These are phyloP conservation scores for Diarsia dahlii DNA, from an alignment of 2,888 invertebrate genomes.

Conservation along the genomic window DNA sequence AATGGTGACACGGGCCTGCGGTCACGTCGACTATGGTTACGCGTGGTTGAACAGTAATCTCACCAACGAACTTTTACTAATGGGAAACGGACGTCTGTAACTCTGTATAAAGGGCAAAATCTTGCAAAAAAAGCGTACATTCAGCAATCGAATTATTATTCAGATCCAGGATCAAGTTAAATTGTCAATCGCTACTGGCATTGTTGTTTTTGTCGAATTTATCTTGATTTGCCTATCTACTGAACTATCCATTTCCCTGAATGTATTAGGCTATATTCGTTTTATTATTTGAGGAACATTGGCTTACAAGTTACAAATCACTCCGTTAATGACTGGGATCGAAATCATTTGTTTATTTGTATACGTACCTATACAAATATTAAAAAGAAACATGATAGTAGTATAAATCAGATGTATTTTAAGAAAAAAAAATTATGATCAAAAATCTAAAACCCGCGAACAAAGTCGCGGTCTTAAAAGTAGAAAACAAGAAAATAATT, in stretches of 20 bases:
- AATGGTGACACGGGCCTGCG: constrained; percentile 62
- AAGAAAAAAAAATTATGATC: background rate
- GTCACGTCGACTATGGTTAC: constrained; percentile 69
- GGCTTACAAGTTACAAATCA: background rate
- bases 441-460: too few relatives aligned
- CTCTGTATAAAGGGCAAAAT: constrained; percentile 10
- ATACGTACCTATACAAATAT: too few relatives aligned
- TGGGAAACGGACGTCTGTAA: constrained; percentile 28
- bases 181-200: background rate
- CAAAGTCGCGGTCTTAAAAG: too few relatives aligned
- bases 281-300: background rate
- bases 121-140: constrained; percentile 3
- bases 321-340: background rate
- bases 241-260: background rate
- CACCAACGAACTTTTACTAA: constrained; percentile 55
- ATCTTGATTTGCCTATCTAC: background rate
- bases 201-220: background rate
- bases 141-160: background rate
- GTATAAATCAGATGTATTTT: constrained; percentile 16
- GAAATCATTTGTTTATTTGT: background rate
- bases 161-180: background rate
- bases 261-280: too few relatives aligned
- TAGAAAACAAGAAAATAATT: too few relatives aligned
- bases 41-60: constrained; percentile 66
- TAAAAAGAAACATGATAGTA: too few relatives aligned